phyloP scores from a whole-genome alignment of 2,797 vertebrate genomes.

The Anabacerthia variegaticeps region DNA sequence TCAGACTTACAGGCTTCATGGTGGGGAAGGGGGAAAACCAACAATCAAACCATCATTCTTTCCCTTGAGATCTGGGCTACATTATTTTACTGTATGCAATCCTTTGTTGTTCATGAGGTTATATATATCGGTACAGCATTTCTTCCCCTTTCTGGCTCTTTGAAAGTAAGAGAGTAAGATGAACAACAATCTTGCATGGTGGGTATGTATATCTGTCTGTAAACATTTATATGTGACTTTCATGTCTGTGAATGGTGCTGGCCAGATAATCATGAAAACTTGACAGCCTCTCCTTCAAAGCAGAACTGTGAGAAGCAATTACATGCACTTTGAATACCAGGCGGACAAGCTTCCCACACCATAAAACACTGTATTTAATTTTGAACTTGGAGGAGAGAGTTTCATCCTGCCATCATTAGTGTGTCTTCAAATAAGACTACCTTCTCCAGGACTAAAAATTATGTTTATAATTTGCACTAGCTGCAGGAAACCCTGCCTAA shows the following conservation, averaged over 20 bases:
- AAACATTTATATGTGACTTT: neutral
- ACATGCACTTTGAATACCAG: constrained; percentile 17
- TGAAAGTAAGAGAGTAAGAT: neutral
- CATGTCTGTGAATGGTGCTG: constrained; percentile 11
- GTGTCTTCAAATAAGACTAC: neutral
- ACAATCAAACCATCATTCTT: neutral
- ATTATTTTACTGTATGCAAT: neutral
- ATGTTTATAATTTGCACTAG: neutral
- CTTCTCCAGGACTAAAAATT: neutral
- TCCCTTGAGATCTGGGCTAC: neutral
- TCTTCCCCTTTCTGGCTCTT: neutral
- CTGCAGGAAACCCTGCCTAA: neutral
- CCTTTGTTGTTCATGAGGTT: neutral
- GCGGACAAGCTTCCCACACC: neutral
- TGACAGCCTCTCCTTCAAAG: constrained; percentile 35
- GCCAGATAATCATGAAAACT: neutral
- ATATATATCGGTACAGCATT: neutral
- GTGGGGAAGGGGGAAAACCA: neutral
- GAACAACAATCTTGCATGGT: neutral
- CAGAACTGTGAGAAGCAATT: neutral
- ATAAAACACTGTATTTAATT: neutral
- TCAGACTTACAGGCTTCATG: constrained; percentile 15
- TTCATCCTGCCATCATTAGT: neutral
- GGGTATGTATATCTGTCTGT: neutral
- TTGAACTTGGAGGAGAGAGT: neutral